A percentile compares a stretch with the other conserved stretches of the same genome.
These are phyloP conservation scores for Euphonia xanthogaster DNA, from an alignment of 2,797 vertebrate species.

Conservation along the genomic window DNA sequence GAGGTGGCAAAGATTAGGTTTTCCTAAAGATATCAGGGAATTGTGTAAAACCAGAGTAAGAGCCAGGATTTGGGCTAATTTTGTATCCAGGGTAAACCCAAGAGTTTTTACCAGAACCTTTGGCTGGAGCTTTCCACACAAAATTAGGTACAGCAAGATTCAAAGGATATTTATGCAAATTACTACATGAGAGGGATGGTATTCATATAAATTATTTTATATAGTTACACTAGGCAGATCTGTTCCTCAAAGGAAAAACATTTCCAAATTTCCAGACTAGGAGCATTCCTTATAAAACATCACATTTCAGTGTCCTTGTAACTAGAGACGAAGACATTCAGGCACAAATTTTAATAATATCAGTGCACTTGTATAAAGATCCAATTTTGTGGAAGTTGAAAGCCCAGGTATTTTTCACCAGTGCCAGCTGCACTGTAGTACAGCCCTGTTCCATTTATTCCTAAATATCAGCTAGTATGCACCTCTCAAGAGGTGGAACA, in stretches of 20 bases:
- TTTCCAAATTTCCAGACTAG: neutral
- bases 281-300: neutral
- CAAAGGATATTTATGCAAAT: neutral
- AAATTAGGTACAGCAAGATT: neutral
- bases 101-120: neutral
- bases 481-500: neutral
- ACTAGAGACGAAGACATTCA: neutral
- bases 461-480: neutral
- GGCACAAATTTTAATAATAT: neutral
- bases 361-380: neutral
- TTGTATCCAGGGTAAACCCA: neutral
- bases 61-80: neutral
- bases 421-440: neutral
- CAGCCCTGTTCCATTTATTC: neutral
- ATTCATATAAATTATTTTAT: neutral
- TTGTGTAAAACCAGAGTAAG: neutral
- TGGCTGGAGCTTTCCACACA: neutral
- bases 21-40: neutral
- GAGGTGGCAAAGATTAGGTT: neutral
- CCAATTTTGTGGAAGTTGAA: neutral
- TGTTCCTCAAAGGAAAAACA: neutral
- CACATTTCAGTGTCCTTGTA: neutral
- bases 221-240: neutral
- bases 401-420: neutral
- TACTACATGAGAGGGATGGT: neutral